Base-by-base conservation (phyloP, 2,797 vertebrate species). In the Serranus cabrilla region DNA sequence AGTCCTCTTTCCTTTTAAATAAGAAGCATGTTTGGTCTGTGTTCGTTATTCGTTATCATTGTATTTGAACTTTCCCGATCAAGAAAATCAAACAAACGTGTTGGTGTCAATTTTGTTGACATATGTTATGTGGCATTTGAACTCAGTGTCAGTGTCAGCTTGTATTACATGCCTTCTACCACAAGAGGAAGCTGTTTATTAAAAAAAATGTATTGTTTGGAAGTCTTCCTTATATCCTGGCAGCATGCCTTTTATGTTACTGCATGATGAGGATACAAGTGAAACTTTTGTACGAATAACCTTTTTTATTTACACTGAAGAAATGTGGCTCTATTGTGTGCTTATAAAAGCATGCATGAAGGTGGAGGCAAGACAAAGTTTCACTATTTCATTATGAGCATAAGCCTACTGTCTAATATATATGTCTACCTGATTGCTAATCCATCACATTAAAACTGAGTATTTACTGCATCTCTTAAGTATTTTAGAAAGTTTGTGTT, bases 171-270 rank as follows among this genome's bases (percentile, higher is more conserved):
- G 2, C 2, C 31, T 77, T 1, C 45, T 54, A 47, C 84, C 91
- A 79, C 80, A 50, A 85, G 91, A 79, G 80, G 83, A 90, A 45
- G 86, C 76, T 56, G 12, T 76, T 76, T 40, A 43, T 56, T 63
- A 23, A 78, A 21, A 21, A 2, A 39, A 2, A 1, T 4, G 10
- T 0, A 17, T 64, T 11, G 56, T 50, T 61, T 16, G 2, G 2
- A 9, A 2, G 14, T 7, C 17, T n/a, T 52, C 25, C 47, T 65
- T 25, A 14, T 18, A 23, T 55, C 2, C 10, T 10, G 20, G 5
- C n/a, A 56, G 23, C 40, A 46, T 27, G 27, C 3, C 3, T 63
- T 5, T 77, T 2, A 46, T 17, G 45, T 49, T 10, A 20, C 6
- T 51, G 17, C 18, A 23, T 59, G 23, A 39, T 39, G 20, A 3